Base-by-base conservation (phyloP, 2,113 vertebrate species). In the Equus przewalskii region DNA sequence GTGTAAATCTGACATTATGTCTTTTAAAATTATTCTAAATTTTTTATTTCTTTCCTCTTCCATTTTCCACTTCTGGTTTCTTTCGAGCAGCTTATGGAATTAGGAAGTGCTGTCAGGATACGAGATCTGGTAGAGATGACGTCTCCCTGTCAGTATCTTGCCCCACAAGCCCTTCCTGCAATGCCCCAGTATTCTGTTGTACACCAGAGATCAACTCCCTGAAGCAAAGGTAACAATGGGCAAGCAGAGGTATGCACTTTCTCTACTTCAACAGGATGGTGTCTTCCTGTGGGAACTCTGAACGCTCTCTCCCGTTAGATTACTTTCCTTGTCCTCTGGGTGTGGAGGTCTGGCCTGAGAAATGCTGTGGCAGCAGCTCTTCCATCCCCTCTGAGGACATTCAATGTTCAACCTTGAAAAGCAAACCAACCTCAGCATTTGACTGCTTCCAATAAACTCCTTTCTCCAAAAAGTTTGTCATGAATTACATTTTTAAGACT, bases 21-120 rank as follows among this genome's bases (percentile, higher is more conserved):
- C 19, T 64, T 88, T 72, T 60, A 64, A 94, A 96, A 16, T 69
- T 83, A 89, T 88, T 75, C 58, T 76, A 49, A 70, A 83, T 82
- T 90, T 7, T 91, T 54, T 12, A 28, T 49, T 92, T 94, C 19
- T 18, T 11, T 60, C 49, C 85, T 33, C 8, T 44, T 82, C 36
- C 51, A 91, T 76, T 76, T 60, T 41, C 54, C 78, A 79, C 12
- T 94, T 87, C 18, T 93, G 13, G 8, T 82, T 92, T 82, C 76
- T 88, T 81, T 64, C 26, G 33, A 80, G 41, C 6, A n/a, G 60
- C 44, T 73, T 56, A 49, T 1, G 62, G 70, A 82, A 91, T 26
- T 46, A 67, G 41, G 24, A 89, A 86, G 81, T 24, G 14, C 65
- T 76, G 22, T 92, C 54, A 80, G 22, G 36, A 95, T n/a, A 87